Evolutionary conservation across 2,113 vertebrate genomes (phyloP).

Genomic region (Zapus hudsonius): DNA sequence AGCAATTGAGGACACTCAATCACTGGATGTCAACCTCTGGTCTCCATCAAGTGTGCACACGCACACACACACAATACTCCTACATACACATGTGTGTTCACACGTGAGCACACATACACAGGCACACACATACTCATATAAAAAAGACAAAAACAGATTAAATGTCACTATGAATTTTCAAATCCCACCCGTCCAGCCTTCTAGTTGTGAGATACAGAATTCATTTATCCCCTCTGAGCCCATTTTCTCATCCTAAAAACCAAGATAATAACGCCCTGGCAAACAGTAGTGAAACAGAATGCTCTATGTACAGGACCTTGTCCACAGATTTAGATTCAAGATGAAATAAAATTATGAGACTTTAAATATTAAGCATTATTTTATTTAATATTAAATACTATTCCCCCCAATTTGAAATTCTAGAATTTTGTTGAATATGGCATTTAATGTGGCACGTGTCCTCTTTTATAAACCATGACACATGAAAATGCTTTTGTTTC

Average conservation of each 20-base stretch:
- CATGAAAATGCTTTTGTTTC: neutral
- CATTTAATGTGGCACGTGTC: neutral
- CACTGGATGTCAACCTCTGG: too few relatives aligned
- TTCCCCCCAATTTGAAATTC: neutral
- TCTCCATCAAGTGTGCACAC: too few relatives aligned
- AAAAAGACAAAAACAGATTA: neutral
- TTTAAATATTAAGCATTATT: neutral
- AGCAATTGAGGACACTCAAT: too few relatives aligned
- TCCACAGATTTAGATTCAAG: neutral
- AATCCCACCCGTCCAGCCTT: neutral
- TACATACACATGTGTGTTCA: too few relatives aligned
- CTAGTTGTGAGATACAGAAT: neutral
- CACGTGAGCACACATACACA: too few relatives aligned
- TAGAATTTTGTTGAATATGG: neutral
- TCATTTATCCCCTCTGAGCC: neutral
- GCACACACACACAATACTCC: too few relatives aligned
- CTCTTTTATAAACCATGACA: conserved; percentile 18
- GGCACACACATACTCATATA: too few relatives aligned
- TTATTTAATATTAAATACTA: neutral
- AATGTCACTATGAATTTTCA: neutral
- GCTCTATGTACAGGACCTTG: neutral
- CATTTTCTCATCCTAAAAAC: neutral
- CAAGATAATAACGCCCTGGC: neutral
- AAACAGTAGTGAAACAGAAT: neutral
- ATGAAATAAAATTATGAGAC: neutral